Conservation (phyloP, 2,113 vertebrate species). For the Dicrurus megarhynchus region DNA sequence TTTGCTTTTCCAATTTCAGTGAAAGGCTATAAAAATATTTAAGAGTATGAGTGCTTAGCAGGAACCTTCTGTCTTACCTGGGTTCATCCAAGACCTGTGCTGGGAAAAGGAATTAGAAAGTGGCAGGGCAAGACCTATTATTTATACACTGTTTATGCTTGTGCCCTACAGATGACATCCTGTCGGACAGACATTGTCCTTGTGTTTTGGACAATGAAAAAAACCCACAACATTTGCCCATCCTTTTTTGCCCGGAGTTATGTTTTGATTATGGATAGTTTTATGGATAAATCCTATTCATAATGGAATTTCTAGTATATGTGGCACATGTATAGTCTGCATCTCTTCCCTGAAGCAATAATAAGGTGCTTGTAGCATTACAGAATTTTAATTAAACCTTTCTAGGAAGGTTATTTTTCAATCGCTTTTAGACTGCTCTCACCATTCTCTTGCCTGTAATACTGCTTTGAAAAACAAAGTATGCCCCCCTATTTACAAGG, state of each 20-base stretch:
- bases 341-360: neutral
- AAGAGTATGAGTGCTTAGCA: neutral
- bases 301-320: neutral
- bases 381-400: neutral
- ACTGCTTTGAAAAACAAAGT: neutral
- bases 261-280: neutral
- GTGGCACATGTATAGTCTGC: neutral
- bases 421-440: fast-evolving
- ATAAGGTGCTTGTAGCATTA: neutral
- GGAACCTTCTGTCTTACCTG: neutral
- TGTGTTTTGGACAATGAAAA: neutral
- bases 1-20: neutral
- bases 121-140: neutral
- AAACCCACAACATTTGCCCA: fast-evolving
- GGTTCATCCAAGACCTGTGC: neutral
- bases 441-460: neutral
- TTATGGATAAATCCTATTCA: neutral
- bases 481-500: neutral
- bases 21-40: neutral
- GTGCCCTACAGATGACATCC: no score
- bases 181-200: neutral
- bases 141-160: neutral
- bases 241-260: neutral
- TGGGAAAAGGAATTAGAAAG: neutral
- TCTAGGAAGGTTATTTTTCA: neutral